Evolutionary conservation across 2,888 invertebrate genomes (phyloP).

Genomic region (Tenthredo notha): DNA sequence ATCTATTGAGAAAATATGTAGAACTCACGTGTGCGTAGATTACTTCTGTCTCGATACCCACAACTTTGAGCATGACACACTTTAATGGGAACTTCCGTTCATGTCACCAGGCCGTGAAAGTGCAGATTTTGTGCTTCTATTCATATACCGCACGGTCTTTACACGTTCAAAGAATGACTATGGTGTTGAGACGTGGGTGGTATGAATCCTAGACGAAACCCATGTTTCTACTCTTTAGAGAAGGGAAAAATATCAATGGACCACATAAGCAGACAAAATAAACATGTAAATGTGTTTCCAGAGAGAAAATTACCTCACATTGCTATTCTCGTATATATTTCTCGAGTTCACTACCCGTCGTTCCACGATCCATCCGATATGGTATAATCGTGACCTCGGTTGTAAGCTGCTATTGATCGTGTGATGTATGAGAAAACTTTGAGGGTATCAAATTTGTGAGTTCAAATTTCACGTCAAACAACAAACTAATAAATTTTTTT

Average conservation of each 20-base stretch:
- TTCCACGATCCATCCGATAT: neutral
- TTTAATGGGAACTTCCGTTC: neutral
- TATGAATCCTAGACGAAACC: neutral
- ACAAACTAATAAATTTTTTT: slow-evolving; percentile 3
- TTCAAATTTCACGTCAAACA: slow-evolving; percentile 6
- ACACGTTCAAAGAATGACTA: too few relatives aligned
- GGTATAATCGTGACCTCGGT: neutral
- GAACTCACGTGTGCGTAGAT: neutral
- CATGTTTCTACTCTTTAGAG: neutral
- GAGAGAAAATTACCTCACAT: neutral
- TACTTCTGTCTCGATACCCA: neutral
- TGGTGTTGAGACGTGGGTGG: too few relatives aligned
- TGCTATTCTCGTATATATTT: neutral
- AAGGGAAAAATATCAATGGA: neutral
- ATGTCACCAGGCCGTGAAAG: neutral
- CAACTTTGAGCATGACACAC: neutral
- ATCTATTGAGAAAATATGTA: neutral
- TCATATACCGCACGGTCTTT: neutral
- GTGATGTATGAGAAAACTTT: slow-evolving; percentile 10
- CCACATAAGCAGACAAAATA: slow-evolving; percentile 1
- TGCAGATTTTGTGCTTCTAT: neutral
- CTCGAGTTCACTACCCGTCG: neutral
- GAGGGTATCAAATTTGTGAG: neutral
- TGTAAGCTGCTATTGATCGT: neutral
- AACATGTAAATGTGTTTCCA: neutral